Percentiles rank a stretch among this genome's conserved stretches.
phyloP scores from a whole-genome alignment of 2,888 invertebrate genomes.

The Parnassius glacialis region DNA sequence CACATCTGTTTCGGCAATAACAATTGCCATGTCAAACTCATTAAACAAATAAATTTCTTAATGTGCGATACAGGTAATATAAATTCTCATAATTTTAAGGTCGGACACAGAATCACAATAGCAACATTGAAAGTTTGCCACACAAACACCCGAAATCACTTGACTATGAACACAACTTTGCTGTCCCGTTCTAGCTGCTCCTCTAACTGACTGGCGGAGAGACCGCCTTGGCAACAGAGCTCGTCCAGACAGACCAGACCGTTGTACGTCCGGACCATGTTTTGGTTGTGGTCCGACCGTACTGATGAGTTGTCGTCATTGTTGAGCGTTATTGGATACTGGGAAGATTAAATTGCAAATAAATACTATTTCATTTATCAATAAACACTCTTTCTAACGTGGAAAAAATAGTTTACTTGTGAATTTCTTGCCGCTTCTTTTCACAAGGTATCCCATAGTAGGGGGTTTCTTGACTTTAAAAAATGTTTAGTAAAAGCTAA shows the following conservation, averaged over 20 bases:
- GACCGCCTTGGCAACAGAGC: conserved; percentile 89
- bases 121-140: neutral
- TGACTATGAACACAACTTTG: conserved; percentile 83
- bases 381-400: too few species aligned
- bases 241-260: conserved; percentile 87
- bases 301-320: conserved; percentile 57
- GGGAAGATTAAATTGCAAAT: neutral
- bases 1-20: neutral
- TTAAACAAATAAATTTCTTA: neutral
- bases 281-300: conserved; percentile 55
- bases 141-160: conserved; percentile 42
- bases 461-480: too few species aligned
- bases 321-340: conserved; percentile 79
- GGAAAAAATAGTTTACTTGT: too few species aligned
- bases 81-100: too few species aligned
- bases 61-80: too few species aligned
- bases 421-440: too few species aligned
- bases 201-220: conserved; percentile 86
- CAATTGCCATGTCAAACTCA: neutral
- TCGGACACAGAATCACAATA: conserved; percentile 12
- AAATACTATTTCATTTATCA: neutral
- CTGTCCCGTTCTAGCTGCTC: conserved; percentile 89
- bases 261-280: conserved; percentile 69
- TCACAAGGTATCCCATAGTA: too few species aligned
- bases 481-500: too few species aligned